phyloP scores from a whole-genome alignment of 2,888 invertebrate genomes.

The Eristalis intricaria region DNA sequence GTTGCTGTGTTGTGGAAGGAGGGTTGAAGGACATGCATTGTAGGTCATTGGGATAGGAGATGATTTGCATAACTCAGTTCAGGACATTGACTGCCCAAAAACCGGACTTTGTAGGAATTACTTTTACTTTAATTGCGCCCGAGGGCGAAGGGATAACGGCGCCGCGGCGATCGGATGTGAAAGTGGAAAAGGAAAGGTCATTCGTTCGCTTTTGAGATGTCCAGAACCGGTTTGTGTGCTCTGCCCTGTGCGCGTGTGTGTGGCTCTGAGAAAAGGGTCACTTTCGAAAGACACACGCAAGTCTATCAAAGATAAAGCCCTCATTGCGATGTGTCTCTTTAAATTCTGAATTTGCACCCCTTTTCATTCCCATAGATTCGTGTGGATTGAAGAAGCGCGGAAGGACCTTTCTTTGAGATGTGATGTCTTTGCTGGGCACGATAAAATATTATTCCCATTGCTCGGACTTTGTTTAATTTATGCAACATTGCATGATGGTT shows the following conservation, averaged over 20 bases:
- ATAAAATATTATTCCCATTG: conserved; percentile 68
- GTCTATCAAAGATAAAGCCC: conserved; percentile 71
- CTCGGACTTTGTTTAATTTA: conserved; percentile 71
- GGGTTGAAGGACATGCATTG: conserved; percentile 57
- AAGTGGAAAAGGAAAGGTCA: conserved; percentile 46
- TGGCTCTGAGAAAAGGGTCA: conserved; percentile 71
- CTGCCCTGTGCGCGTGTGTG: background rate
- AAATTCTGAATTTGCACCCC: conserved; percentile 49
- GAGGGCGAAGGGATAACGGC: conserved; percentile 34
- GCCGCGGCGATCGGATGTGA: conserved; percentile 9
- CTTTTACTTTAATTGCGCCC: conserved; percentile 34
- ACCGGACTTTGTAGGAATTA: conserved; percentile 60
- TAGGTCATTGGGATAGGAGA: conserved; percentile 39
- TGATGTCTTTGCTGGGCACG: conserved; percentile 63
- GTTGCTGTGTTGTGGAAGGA: conserved; percentile 13
- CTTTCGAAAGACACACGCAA: conserved; percentile 44
- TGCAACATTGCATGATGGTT: conserved; percentile 62
- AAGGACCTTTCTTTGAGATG: conserved; percentile 47
- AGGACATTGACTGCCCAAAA: conserved; percentile 62
- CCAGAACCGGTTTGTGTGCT: conserved; percentile 73
- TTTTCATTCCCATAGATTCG: conserved; percentile 58
- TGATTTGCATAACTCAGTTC: conserved; percentile 54
- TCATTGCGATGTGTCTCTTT: conserved; percentile 62
- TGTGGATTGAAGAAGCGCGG: background rate
- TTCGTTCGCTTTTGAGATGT: conserved; percentile 50